A percentile compares a stretch with the other conserved stretches of the same genome.
Conservation (phyloP, 2,113 vertebrate species). For the Epinephelus fuscoguttatus region DNA sequence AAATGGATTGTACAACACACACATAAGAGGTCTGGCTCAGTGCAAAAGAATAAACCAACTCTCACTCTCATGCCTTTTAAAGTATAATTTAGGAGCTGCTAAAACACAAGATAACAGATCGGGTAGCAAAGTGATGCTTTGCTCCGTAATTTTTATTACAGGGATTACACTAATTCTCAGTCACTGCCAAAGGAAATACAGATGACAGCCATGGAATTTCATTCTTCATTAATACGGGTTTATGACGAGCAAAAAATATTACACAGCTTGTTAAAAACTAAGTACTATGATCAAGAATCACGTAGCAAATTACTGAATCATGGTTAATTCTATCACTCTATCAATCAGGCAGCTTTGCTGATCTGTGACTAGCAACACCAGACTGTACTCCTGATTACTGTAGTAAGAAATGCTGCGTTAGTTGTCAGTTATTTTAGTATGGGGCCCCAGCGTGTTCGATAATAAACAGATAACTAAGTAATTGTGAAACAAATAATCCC, state of each 20-base stretch:
- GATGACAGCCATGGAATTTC: conserved; percentile 29
- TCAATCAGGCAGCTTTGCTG: background rate
- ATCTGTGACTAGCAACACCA: background rate
- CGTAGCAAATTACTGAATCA: background rate
- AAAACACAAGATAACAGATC: conserved; percentile 32
- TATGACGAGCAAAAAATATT: background rate
- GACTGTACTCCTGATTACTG: background rate
- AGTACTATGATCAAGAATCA: background rate
- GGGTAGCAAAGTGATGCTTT: conserved; percentile 25
- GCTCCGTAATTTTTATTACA: conserved; percentile 18
- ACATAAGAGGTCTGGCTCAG: conserved; percentile 22
- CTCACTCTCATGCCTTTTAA: conserved; percentile 41
- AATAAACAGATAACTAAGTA: background rate
- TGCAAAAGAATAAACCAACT: conserved; percentile 45
- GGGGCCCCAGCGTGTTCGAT: background rate
- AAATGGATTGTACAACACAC: conserved; percentile 20
- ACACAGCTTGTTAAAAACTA: conserved; percentile 5
- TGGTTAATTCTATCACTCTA: background rate
- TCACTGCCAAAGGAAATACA: conserved; percentile 46
- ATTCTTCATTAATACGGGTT: conserved; percentile 39
- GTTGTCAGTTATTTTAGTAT: background rate
- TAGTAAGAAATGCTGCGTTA: background rate
- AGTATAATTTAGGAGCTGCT: conserved; percentile 58
- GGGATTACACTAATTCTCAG: conserved; percentile 43
- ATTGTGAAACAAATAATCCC: background rate